A percentile compares a stretch with the other conserved stretches of the same genome.
Evolutionary conservation across 2,888 invertebrate species (phyloP).

Genomic region (Cephalotes varians): DNA sequence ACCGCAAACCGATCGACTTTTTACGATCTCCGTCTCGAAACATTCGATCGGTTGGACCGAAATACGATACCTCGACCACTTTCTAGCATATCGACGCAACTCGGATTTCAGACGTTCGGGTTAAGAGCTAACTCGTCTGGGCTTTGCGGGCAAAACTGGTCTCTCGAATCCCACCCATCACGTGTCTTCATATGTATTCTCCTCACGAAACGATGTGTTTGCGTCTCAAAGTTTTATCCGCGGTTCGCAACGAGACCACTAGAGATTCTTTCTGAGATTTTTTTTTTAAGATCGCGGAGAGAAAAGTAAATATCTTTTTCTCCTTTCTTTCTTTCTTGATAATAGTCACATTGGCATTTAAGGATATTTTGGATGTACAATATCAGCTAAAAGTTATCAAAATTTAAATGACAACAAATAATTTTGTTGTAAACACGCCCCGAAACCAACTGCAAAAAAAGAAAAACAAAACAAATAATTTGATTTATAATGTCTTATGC

Average conservation of each 20-base stretch:
- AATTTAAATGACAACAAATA: too few species aligned
- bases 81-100: slow-evolving; percentile 67
- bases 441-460: too few species aligned
- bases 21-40: slow-evolving; percentile 33
- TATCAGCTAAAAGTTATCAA: too few species aligned
- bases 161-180: slow-evolving; percentile 43
- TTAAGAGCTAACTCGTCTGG: slow-evolving; percentile 60
- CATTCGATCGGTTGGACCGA: slow-evolving; percentile 68
- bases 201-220: slow-evolving; percentile 50
- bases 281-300: not conserved
- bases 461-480: too few species aligned
- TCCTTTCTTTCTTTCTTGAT: not conserved
- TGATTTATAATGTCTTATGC: too few species aligned
- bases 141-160: slow-evolving; percentile 65
- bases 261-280: not conserved
- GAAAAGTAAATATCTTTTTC: not conserved
- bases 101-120: slow-evolving; percentile 67
- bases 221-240: slow-evolving; percentile 61
- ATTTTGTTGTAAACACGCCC: too few species aligned
- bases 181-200: slow-evolving; percentile 34
- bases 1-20: slow-evolving; percentile 61
- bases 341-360: not conserved
- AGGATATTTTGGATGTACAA: too few species aligned
- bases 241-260: slow-evolving; percentile 28
- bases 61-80: slow-evolving; percentile 72